phyloP scores from a whole-genome alignment of 2,113 vertebrate species.

The Pantherophis guttatus region DNA sequence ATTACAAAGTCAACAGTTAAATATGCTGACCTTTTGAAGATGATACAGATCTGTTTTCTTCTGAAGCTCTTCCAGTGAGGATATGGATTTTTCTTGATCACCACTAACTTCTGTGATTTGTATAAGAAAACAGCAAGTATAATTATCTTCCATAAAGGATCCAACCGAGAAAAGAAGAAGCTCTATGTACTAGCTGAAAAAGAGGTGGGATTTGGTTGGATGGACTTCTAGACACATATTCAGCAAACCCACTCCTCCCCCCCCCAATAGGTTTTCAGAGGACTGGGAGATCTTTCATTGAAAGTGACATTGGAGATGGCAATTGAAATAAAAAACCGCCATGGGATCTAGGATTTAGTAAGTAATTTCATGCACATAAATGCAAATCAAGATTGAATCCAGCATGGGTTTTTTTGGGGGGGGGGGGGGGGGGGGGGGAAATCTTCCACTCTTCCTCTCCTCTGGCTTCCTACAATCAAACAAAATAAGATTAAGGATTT shows the following conservation, averaged over 20 bases:
- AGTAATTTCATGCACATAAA: neutral
- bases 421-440: too few species aligned
- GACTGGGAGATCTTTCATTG: neutral
- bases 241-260: neutral
- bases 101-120: slow-evolving; percentile 53
- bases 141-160: neutral
- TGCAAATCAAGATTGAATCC: neutral
- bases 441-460: neutral
- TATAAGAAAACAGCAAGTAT: neutral
- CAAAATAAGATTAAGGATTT: neutral
- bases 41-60: slow-evolving; percentile 93
- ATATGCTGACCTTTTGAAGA: slow-evolving; percentile 86
- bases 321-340: neutral
- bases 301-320: neutral
- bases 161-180: neutral
- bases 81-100: slow-evolving; percentile 66
- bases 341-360: neutral
- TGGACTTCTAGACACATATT: neutral
- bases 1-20: slow-evolving; percentile 5
- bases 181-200: neutral
- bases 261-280: neutral
- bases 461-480: neutral
- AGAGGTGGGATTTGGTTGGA: neutral
- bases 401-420: neutral
- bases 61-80: slow-evolving; percentile 78